These are phyloP conservation scores for Catostylus mosaicus DNA, from an alignment of 30 jellyfish, hydroid and myxozoan genomes.

Conservation along the genomic window DNA sequence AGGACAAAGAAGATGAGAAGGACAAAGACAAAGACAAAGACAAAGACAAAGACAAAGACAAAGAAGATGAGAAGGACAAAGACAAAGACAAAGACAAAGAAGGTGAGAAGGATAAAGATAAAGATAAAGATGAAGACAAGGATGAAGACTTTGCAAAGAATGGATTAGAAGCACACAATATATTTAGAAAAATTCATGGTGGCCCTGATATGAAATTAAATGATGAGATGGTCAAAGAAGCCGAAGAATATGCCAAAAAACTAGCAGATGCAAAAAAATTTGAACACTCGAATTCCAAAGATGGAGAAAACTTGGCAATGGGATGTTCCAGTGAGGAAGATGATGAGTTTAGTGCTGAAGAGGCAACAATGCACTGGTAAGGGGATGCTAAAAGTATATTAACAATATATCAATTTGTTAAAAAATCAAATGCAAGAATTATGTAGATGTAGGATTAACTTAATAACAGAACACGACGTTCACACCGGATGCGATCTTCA, in stretches of 20 bases:
- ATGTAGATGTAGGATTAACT: no score
- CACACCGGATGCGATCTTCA: no score
- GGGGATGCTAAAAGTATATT: no score
- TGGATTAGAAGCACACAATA: constrained; percentile 76
- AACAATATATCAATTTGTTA: no score
- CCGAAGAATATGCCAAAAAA: constrained; percentile 83
- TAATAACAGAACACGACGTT: no score
- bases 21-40: constrained; percentile 3
- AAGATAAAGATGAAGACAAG: constrained; percentile 8
- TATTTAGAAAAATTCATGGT: constrained; percentile 82
- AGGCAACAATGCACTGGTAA: constrained; percentile 78
- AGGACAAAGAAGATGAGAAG: constrained; percentile 9
- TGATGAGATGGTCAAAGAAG: constrained; percentile 78
- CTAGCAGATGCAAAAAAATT: constrained; percentile 64
- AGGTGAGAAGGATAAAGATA: constrained; percentile 3
- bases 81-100: constrained; percentile 11
- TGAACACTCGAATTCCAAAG: constrained; percentile 70
- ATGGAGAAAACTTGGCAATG: constrained; percentile 92
- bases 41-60: constrained; percentile 4
- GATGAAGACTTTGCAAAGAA: constrained; percentile 30
- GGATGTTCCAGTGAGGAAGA: constrained; percentile 50
- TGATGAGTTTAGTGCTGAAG: constrained; percentile 69
- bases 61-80: background rate
- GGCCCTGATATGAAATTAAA: constrained; percentile 70
- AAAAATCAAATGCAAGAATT: no score